Evolutionary conservation across 2,113 vertebrate genomes (phyloP).

Genomic region (Bubo blakistoni): DNA sequence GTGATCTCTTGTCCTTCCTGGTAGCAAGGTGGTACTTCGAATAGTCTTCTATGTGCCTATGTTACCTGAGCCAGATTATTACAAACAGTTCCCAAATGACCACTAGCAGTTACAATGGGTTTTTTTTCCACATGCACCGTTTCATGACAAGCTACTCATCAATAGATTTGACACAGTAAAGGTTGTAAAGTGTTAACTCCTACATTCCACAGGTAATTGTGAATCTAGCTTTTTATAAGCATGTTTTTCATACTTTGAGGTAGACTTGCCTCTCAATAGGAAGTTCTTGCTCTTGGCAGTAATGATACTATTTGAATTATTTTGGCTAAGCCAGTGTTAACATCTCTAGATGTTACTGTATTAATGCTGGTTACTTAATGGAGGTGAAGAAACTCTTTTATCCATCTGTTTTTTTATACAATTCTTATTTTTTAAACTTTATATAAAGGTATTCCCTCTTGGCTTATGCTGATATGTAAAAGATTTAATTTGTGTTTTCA

Average conservation of each 20-base stretch:
- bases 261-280: not conserved
- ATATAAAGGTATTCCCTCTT: not conserved
- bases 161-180: not conserved
- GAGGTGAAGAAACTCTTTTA: not conserved
- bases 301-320: not conserved
- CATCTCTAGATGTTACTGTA: not conserved
- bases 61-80: not conserved
- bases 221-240: not conserved
- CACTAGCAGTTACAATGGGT: not conserved
- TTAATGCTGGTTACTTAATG: not conserved
- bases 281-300: not conserved
- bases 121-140: rapidly evolving
- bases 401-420: not conserved
- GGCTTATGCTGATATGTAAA: not conserved
- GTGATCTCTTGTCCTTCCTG: not conserved
- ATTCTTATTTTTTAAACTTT: not conserved
- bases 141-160: not conserved
- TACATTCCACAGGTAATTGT: not conserved
- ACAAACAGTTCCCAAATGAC: not conserved
- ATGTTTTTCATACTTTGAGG: not conserved
- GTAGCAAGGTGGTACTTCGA: not conserved
- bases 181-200: not conserved
- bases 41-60: not conserved
- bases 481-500: not conserved
- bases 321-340: not conserved